Evolutionary conservation across 2,797 vertebrate species (phyloP), one percentile per base, ranked within the genome.

Genomic region (Hoplostethus atlanticus): DNA sequence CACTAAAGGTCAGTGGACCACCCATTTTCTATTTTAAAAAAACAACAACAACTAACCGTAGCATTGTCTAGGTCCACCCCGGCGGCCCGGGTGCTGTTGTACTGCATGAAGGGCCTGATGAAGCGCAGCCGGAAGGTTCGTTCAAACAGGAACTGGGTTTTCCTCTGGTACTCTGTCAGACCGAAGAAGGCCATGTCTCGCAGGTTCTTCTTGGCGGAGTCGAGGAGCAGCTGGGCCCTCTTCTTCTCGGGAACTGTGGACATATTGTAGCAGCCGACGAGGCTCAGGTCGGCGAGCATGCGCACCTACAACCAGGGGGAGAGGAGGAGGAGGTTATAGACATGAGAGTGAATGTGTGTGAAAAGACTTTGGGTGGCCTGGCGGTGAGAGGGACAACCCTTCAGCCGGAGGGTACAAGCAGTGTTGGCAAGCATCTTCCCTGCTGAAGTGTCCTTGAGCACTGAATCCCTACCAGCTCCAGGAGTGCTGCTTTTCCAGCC

Each of bases 211-310:
- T 99, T 99, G 70, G 98, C 98, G 0, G 97, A 99, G 79, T 99
- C 98, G 71, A 99, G 95, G 50, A 99, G 94, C 70, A 99, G 93
- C 93, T 99, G 97, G 0, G 97, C 96, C 5, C 98, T 94, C 92
- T 97, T 97, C 92, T 96, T 97, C 91, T 99, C 98, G 0, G 96
- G 96, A 52, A 98, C 96, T 51, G 98, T 98, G 54, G 98, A 99
- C 96, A 99, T 96, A 92, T 99, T 99, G 94, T 99, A 99, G 94
- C 98, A 99, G 92, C 98, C 98, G 74, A 99, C 98, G 9, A 99
- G 91, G 89, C 97, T 99, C 86, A 99, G 89, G 91, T 99, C 98
- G 0, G 98, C 98, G 68, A 99, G 87, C 98, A 99, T 99, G 56
- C 98, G 96, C 52, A 98, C 97, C 80, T 99, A 92, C 6, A 47